phyloP scores from a whole-genome alignment of 2,113 vertebrate species.

The Cephalopholis sonnerati region DNA sequence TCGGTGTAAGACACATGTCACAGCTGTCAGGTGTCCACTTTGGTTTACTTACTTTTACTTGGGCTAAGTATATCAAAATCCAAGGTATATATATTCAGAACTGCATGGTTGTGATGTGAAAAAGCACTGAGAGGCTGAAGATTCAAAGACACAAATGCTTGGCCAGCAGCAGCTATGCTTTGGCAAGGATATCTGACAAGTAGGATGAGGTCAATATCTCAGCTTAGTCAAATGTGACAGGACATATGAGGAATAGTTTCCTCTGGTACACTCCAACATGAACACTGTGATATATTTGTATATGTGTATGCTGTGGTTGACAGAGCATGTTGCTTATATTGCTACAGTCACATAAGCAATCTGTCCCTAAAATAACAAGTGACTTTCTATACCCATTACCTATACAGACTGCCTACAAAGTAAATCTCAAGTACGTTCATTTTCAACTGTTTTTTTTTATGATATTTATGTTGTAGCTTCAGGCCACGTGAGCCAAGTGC shows the following conservation, averaged over 20 bases:
- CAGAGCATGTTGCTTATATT: not conserved
- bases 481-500: not conserved
- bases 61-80: not conserved
- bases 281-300: not conserved
- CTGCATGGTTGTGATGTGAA: not conserved
- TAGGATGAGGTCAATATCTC: slow-evolving; percentile 17
- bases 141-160: slow-evolving; percentile 1
- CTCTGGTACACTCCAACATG: not conserved
- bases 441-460: not conserved
- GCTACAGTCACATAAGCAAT: not conserved
- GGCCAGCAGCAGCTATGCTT: not conserved
- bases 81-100: not conserved
- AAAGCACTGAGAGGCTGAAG: not conserved
- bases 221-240: slow-evolving; percentile 14
- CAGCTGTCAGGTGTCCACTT: slow-evolving; percentile 39
- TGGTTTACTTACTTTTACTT: not conserved
- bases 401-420: not conserved
- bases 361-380: not conserved
- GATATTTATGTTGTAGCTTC: not conserved
- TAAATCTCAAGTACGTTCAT: not conserved
- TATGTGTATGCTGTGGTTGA: not conserved
- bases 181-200: not conserved
- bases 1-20: slow-evolving; percentile 15
- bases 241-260: not conserved
- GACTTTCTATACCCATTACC: not conserved